phyloP scores from a whole-genome alignment of 2,113 vertebrate species.

The Aegithalos caudatus region DNA sequence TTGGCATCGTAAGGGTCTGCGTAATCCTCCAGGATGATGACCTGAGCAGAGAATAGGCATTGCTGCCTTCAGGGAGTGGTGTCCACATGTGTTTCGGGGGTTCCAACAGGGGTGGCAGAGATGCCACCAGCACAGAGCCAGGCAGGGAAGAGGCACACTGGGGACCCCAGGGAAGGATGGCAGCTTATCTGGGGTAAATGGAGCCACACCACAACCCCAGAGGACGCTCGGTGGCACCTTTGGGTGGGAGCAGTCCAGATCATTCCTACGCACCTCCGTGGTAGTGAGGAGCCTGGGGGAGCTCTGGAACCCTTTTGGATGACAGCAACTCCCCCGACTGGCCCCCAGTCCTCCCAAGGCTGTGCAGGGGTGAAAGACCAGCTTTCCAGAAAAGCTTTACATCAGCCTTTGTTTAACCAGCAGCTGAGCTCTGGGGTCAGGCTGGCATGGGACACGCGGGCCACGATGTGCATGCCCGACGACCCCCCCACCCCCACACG shows the following conservation, averaged over 20 bases:
- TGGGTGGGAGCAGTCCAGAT: background rate
- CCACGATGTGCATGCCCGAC: accelerated
- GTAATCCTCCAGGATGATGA: constrained; percentile 94
- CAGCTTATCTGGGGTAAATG: background rate
- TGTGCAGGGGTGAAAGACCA: background rate
- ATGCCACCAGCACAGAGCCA: background rate
- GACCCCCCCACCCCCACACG: background rate
- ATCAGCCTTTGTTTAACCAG: background rate
- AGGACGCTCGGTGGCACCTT: background rate
- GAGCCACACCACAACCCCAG: background rate
- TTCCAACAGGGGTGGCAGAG: background rate
- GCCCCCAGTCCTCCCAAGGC: background rate
- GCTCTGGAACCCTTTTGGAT: background rate
- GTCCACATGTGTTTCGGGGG: accelerated
- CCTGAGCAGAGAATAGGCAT: constrained; percentile 49
- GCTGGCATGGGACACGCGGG: background rate
- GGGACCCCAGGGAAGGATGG: background rate
- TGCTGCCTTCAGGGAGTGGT: background rate
- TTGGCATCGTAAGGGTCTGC: constrained; percentile 94
- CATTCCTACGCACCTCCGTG: background rate
- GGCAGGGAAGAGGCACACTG: background rate
- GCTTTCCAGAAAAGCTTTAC: background rate
- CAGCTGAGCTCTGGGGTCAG: background rate
- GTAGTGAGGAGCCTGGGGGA: background rate
- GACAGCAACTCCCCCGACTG: accelerated